phyloP scores from a whole-genome alignment of 2,888 invertebrate genomes.

The Clanis bilineata region DNA sequence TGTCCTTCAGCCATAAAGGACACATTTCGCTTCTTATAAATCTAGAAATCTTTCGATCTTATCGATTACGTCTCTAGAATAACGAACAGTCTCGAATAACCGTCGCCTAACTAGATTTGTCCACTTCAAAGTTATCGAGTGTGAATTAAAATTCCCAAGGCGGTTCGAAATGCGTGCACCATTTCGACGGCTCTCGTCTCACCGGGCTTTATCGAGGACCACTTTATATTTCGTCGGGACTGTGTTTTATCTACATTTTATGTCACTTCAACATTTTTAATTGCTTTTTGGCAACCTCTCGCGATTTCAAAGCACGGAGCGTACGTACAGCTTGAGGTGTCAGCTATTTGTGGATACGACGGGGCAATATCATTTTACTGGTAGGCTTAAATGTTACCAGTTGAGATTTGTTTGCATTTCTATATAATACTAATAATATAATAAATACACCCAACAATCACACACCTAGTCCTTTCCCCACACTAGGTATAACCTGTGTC shows the following conservation, averaged over 20 bases:
- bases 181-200: conserved; percentile 34
- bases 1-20: too few relatives aligned
- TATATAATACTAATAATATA: too few relatives aligned
- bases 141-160: not conserved
- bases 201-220: conserved; percentile 21
- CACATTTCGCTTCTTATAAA: too few relatives aligned
- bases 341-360: not conserved
- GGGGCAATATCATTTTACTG: too few relatives aligned
- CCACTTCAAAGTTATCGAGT: not conserved
- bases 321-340: not conserved
- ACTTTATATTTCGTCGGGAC: not conserved
- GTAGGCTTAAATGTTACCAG: not conserved
- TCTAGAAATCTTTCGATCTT: too few relatives aligned
- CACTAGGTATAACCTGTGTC: too few relatives aligned
- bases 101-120: not conserved
- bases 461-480: too few relatives aligned
- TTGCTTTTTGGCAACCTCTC: conserved; percentile 29
- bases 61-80: too few relatives aligned
- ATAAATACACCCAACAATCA: too few relatives aligned
- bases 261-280: conserved; percentile 23
- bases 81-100: not conserved
- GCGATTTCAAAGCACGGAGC: conserved; percentile 12
- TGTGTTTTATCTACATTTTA: conserved; percentile 27
- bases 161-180: conserved; percentile 26
- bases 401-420: too few relatives aligned